phyloP scores from a whole-genome alignment of 53 echinoderm and acorn worm genomes.

The Apostichopus leukothele region DNA sequence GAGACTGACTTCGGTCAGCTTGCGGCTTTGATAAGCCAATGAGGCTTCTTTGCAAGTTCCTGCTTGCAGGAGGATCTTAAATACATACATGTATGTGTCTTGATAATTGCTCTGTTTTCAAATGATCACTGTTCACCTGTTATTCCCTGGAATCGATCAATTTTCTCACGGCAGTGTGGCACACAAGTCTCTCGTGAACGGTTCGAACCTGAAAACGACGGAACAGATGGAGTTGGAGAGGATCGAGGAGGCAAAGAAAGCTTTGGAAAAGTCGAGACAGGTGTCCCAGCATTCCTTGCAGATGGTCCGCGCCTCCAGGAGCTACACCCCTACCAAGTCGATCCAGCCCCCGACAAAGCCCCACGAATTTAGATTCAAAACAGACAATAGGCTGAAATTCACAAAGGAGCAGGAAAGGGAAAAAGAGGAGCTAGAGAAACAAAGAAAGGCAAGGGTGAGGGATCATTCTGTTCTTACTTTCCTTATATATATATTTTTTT shows the following conservation, averaged over 20 bases:
- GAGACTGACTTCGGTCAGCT: no score
- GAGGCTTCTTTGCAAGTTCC: no score
- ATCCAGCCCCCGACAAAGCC: slow-evolving; percentile 59
- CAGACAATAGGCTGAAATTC: slow-evolving; percentile 67
- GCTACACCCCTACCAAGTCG: slow-evolving; percentile 55
- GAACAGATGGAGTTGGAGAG: slow-evolving; percentile 78
- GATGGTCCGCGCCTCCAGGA: slow-evolving; percentile 60
- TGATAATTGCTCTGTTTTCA: no score
- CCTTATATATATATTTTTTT: no score
- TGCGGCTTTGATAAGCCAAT: no score
- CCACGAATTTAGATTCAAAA: slow-evolving; percentile 77
- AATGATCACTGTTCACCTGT: no score
- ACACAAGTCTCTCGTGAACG: background rate
- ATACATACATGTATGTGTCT: no score
- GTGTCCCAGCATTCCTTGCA: slow-evolving; percentile 71
- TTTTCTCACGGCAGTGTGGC: no score
- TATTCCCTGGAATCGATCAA: no score
- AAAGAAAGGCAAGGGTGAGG: background rate
- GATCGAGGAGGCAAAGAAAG: slow-evolving; percentile 61
- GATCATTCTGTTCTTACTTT: background rate
- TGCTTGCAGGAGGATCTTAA: no score
- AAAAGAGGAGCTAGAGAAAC: slow-evolving; percentile 43
- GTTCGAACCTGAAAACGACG: slow-evolving; percentile 53
- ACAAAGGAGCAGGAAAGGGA: slow-evolving; percentile 43
- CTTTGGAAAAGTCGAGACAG: slow-evolving; percentile 63